Conservation (phyloP, 2,888 invertebrate species). For the Monoplex corrugatus region DNA sequence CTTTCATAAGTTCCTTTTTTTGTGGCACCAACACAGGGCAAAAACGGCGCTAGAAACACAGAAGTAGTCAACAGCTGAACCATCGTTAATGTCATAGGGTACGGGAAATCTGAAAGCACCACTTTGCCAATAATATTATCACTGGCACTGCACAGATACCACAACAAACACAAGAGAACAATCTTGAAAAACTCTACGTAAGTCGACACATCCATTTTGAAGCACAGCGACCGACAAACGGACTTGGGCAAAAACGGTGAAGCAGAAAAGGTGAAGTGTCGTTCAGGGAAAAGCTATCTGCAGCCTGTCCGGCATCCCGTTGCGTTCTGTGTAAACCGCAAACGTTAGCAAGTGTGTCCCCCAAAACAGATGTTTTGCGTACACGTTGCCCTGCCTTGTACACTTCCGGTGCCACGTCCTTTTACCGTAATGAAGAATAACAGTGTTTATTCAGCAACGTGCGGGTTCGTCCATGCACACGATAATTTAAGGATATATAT, state of each 20-base stretch:
- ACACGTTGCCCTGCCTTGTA: slow-evolving; percentile 32
- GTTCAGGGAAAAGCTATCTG: background rate
- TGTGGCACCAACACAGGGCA: slow-evolving; percentile 71
- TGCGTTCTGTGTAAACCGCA: background rate
- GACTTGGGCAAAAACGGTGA: background rate
- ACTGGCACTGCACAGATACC: slow-evolving; percentile 94
- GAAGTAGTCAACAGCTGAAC: slow-evolving; percentile 93
- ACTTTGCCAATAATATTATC: slow-evolving; percentile 97
- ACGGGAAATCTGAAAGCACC: slow-evolving; percentile 93
- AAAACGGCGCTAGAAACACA: slow-evolving; percentile 84
- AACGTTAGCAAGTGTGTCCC: too few relatives aligned
- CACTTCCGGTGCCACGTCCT: slow-evolving; percentile 4
- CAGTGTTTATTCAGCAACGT: too few relatives aligned
- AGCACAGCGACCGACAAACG: background rate
- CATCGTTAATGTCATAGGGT: slow-evolving; percentile 96
- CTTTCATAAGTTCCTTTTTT: slow-evolving; percentile 82
- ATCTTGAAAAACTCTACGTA: slow-evolving; percentile 68
- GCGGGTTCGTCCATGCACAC: too few relatives aligned
- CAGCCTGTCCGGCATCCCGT: background rate
- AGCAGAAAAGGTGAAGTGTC: background rate
- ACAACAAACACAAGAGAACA: slow-evolving; percentile 79
- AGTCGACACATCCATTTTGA: slow-evolving; percentile 53
- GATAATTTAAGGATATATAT: too few relatives aligned
- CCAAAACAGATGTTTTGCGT: slow-evolving; percentile 29
- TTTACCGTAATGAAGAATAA: background rate